Evolutionary conservation across 2,113 vertebrate genomes (phyloP).

Genomic region (Bubalus kerabau): DNA sequence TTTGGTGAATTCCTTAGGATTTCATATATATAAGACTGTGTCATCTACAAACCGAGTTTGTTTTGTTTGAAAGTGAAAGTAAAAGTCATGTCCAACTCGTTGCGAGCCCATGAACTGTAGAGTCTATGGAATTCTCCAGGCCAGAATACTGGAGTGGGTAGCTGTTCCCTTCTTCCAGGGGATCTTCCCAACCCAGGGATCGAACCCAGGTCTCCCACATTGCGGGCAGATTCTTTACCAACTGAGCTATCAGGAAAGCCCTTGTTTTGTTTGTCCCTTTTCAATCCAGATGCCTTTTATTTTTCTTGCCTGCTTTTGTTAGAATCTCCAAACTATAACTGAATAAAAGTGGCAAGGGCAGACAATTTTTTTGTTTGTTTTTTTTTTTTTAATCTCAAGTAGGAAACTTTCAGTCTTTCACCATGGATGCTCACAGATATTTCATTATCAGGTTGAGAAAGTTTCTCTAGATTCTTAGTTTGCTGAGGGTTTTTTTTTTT

Average conservation of each 20-base stretch:
- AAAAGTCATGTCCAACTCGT: background rate
- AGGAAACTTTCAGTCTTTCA: background rate
- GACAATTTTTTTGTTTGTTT: background rate
- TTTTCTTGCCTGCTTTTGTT: background rate
- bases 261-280: background rate
- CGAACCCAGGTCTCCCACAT: background rate
- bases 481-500: background rate
- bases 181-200: background rate
- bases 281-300: background rate
- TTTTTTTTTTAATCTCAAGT: background rate
- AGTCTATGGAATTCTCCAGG: background rate
- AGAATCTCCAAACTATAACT: too few species aligned
- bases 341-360: background rate
- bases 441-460: background rate
- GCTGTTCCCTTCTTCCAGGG: background rate
- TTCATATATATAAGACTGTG: background rate
- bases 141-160: background rate
- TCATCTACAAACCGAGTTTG: background rate
- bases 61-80: background rate
- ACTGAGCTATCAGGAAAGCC: background rate
- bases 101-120: background rate
- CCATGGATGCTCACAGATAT: background rate
- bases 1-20: background rate
- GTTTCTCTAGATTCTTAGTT: background rate
- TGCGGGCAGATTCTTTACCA: background rate